These are phyloP conservation scores for Pungitius pungitius DNA, from an alignment of 2,113 vertebrate species.

Conservation along the genomic window DNA sequence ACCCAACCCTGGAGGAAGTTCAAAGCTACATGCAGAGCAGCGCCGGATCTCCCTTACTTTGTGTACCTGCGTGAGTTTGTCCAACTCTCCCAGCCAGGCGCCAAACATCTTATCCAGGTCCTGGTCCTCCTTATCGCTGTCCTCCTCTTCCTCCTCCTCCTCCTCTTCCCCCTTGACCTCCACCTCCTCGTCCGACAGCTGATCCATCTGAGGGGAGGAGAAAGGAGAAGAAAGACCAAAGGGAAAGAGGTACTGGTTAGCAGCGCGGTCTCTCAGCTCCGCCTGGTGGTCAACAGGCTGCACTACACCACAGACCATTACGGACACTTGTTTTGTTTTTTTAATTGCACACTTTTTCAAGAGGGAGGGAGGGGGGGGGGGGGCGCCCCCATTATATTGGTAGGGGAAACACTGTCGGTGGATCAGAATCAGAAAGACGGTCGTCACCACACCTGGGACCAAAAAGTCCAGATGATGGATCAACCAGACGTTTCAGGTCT, in stretches of 20 bases:
- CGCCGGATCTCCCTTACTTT: neutral
- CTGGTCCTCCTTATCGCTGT: slow-evolving; percentile 98
- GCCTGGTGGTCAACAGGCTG: slow-evolving; percentile 24
- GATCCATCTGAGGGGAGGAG: slow-evolving; percentile 86
- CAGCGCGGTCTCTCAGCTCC: neutral
- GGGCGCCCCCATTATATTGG: too few species aligned
- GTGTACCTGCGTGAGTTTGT: slow-evolving; percentile 91
- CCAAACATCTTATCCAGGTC: slow-evolving; percentile 99
- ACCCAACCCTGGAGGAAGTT: neutral
- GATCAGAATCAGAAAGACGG: neutral
- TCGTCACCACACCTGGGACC: neutral
- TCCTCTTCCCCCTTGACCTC: slow-evolving; percentile 91
- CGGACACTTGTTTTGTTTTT: neutral
- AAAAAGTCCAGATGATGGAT: neutral
- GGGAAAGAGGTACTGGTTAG: neutral
- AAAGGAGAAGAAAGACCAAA: neutral
- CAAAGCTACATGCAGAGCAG: neutral
- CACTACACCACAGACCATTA: neutral
- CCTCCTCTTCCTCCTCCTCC: slow-evolving; percentile 89
- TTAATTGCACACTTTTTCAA: accelerated
- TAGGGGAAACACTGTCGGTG: too few species aligned
- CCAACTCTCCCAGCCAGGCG: slow-evolving; percentile 91
- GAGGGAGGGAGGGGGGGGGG: too few species aligned
- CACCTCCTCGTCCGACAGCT: slow-evolving; percentile 92
- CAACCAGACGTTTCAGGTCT: neutral